These are phyloP conservation scores for Artibeus lituratus DNA, from an alignment of 2,797 vertebrate genomes.

Conservation along the genomic window DNA sequence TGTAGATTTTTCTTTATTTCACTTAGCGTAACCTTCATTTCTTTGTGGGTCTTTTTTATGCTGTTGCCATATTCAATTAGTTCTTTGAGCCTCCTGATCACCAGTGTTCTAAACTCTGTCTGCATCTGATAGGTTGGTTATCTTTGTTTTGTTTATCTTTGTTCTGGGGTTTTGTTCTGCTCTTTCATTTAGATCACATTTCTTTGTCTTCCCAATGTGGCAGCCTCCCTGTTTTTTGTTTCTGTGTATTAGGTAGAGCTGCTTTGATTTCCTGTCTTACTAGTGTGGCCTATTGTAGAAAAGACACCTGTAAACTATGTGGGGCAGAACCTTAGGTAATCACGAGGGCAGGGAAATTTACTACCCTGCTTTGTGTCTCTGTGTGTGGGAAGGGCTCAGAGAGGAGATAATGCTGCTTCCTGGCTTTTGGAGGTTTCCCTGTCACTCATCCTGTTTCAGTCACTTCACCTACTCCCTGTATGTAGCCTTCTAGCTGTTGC, in stretches of 20 bases:
- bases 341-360: background rate
- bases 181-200: background rate
- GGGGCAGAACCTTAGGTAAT: background rate
- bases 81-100: too few species aligned
- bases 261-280: background rate
- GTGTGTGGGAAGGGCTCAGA: background rate
- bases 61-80: background rate
- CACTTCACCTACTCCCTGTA: background rate
- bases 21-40: background rate
- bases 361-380: background rate
- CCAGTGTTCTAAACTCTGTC: too few species aligned
- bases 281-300: background rate
- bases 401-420: background rate
- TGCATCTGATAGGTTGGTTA: background rate
- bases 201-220: background rate
- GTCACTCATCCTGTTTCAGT: background rate
- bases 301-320: background rate
- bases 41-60: background rate
- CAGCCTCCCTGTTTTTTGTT: background rate
- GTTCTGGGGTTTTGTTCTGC: background rate
- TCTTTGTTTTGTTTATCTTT: background rate
- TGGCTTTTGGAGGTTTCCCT: background rate
- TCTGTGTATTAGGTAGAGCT: background rate
- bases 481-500: background rate
- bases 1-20: background rate